Evolutionary conservation across 2,113 vertebrate genomes (phyloP), one percentile per base, ranked within the genome.

Genomic region (Oreochromis tanganicae): DNA sequence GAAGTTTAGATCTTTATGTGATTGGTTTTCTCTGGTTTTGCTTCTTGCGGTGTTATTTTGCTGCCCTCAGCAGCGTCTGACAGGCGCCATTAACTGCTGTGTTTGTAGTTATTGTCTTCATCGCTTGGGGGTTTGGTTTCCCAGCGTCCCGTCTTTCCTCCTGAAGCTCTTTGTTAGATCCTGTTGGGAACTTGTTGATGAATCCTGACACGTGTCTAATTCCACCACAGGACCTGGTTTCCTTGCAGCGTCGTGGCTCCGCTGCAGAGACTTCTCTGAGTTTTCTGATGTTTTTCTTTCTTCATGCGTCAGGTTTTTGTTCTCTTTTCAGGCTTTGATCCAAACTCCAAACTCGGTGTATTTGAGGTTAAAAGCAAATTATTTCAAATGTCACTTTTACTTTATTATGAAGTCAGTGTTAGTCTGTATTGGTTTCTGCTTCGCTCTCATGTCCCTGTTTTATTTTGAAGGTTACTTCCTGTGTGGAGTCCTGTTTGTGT

Each of bases 21-120:
- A 27, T 27, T 11, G 13, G 2, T 29, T 29, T 9, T 43, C 36
- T 68, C 63, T 24, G n/a, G 12, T 41, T 41, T 8, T 27, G 3
- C 13, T 0, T 17, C 38, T 10, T 1, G 5, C 7, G 0, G 6
- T 0, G 12, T 10, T 34, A 10, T 34, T 5, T 5, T 11, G 21
- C 68, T 1, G 9, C 21, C 68, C 24, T 48, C 71, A 21, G 61
- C 34, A 66, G 61, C 6, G 1, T 21, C 34, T 66, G 0, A 66
- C 34, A 66, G 61, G 61, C 0, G 10, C 19, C 61, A n/a, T 66
- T 66, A 48, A 1, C 43, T 1, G 24, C 71, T 75, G 24, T 3
- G 71, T 48, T 75, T 75, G 16, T 11, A 75, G 41, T 11, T 27
- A n/a, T 38, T 10, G 21, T 48, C 13, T 66, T 29, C 13, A 6